Conservation (phyloP, 1,140 invertebrate genomes). For the Campoletis sonorensis region DNA sequence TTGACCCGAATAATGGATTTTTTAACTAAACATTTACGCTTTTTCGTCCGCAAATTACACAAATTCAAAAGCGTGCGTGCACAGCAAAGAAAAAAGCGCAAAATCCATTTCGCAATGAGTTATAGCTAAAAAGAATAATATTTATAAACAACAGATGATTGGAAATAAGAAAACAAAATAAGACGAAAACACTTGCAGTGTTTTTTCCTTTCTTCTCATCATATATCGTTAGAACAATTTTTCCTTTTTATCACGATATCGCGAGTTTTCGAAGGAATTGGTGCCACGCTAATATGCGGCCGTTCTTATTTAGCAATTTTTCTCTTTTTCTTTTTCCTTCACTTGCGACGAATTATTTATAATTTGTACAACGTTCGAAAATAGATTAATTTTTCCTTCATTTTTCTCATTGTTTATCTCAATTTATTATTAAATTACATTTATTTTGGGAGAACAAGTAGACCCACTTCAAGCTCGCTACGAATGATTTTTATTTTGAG, state of each 20-base stretch:
- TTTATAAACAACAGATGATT: too few relatives aligned
- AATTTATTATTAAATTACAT: neutral
- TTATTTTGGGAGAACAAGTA: too few relatives aligned
- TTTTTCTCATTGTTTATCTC: neutral
- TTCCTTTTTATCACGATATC: slow-evolving; percentile 20
- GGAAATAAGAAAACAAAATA: slow-evolving; percentile 16
- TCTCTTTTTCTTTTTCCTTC: neutral
- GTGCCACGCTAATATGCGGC: neutral
- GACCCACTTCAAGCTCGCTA: neutral
- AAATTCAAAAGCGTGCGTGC: neutral
- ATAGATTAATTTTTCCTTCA: neutral
- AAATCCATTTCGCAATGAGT: neutral
- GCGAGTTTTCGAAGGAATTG: slow-evolving; percentile 47
- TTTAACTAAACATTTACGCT: neutral
- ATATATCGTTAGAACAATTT: neutral
- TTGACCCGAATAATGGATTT: neutral
- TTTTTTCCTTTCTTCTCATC: neutral
- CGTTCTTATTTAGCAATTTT: neutral
- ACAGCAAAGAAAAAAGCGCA: neutral
- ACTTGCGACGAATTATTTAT: slow-evolving; percentile 6
- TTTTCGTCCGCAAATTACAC: neutral
- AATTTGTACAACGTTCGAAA: neutral
- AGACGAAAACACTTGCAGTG: neutral
- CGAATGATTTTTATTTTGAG: too few relatives aligned
- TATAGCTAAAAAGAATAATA: slow-evolving; percentile 11